These are phyloP conservation scores for human (Homo sapiens) DNA, from an alignment of 2,113 vertebrate species.

Conservation along the genomic window DNA sequence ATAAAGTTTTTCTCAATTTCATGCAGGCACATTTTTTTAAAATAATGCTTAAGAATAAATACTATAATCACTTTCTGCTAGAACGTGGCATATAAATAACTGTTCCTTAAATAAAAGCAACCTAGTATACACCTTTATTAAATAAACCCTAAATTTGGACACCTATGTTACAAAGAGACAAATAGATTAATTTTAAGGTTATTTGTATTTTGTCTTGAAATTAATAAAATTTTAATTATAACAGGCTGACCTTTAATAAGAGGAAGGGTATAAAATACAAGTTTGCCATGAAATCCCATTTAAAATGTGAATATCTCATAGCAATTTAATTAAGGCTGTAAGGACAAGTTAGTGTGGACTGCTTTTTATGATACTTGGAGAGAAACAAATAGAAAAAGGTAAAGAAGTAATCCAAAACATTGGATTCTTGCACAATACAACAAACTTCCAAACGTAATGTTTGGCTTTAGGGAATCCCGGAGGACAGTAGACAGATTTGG, in stretches of 20 bases:
- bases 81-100: background rate
- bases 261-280: background rate
- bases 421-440: background rate
- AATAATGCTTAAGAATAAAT: background rate
- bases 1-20: background rate
- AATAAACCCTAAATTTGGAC: background rate
- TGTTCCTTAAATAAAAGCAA: background rate
- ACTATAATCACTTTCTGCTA: background rate
- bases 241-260: background rate
- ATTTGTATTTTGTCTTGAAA: background rate
- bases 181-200: background rate
- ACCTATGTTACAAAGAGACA: background rate
- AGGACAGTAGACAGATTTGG: background rate
- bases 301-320: background rate
- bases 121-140: background rate
- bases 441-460: background rate
- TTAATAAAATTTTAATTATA: background rate
- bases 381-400: background rate
- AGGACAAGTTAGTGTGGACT: background rate
- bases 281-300: background rate
- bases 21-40: background rate
- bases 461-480: background rate
- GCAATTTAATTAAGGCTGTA: background rate
- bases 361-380: background rate
- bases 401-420: background rate